Evolutionary conservation across 2,888 invertebrate genomes (phyloP).

Genomic region (Amphipoea oculea): DNA sequence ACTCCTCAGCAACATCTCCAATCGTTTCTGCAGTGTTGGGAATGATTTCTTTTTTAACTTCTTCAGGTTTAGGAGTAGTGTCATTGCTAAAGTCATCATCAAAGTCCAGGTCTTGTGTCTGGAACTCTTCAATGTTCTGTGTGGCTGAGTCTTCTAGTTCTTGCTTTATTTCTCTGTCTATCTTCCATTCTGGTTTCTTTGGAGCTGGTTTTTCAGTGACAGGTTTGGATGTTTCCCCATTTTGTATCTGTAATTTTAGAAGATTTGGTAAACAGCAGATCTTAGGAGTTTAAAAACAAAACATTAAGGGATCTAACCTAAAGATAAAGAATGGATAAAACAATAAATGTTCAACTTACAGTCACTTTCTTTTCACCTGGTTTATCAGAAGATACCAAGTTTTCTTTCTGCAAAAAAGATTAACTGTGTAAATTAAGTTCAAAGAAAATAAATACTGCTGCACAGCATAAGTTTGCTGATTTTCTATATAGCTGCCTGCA

Average conservation of each 20-base stretch:
- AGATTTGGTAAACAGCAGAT: background rate
- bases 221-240: constrained; percentile 59
- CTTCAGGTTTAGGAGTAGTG: constrained; percentile 61
- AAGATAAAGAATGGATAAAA: background rate
- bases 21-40: constrained; percentile 77
- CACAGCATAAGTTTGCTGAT: background rate
- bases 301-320: too few relatives aligned
- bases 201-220: constrained; percentile 55
- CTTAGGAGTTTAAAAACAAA: background rate
- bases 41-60: constrained; percentile 72
- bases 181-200: constrained; percentile 84
- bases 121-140: constrained; percentile 87
- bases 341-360: constrained; percentile 29
- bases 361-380: constrained; percentile 49
- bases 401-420: constrained; percentile 61
- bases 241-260: constrained; percentile 64
- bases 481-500: background rate
- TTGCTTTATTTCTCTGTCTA: constrained; percentile 85
- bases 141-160: constrained; percentile 85
- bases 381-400: constrained; percentile 49
- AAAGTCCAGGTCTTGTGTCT: constrained; percentile 86
- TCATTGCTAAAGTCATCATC: constrained; percentile 87
- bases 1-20: constrained; percentile 86
- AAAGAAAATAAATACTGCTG: background rate
- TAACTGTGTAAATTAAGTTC: background rate